These are phyloP conservation scores for Apotomis turbidana DNA, from an alignment of 2,888 invertebrate genomes.

Conservation along the genomic window DNA sequence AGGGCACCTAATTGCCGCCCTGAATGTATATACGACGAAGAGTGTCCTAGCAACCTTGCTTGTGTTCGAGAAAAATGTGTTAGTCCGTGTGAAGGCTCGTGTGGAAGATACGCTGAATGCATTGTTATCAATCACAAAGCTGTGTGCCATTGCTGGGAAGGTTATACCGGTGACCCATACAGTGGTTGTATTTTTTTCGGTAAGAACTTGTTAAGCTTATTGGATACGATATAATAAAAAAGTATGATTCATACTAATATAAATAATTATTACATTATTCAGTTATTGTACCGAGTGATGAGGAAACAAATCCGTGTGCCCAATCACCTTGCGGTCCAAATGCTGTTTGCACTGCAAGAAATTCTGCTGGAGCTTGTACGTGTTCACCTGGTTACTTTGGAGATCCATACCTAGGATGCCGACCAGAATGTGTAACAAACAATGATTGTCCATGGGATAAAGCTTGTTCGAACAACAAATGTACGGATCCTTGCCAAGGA, in stretches of 20 bases:
- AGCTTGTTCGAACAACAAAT: constrained; percentile 93
- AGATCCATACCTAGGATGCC: constrained; percentile 93
- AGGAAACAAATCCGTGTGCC: constrained; percentile 89
- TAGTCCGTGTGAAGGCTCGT: constrained; percentile 93
- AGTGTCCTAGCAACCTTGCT: constrained; percentile 92
- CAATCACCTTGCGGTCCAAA: constrained; percentile 95
- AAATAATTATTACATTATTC: constrained; percentile 47
- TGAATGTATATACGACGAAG: constrained; percentile 92
- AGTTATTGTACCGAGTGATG: constrained; percentile 85
- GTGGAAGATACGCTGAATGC: constrained; percentile 91
- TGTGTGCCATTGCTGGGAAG: constrained; percentile 90
- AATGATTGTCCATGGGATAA: constrained; percentile 90
- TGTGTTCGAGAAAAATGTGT: constrained; percentile 92
- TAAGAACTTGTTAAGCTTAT: constrained; percentile 52
- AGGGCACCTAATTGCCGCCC: constrained; percentile 94
- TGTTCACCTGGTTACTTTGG: constrained; percentile 93
- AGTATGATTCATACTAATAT: constrained; percentile 4
- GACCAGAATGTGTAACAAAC: constrained; percentile 93
- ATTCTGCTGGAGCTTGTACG: constrained; percentile 92
- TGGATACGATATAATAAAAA: background rate
- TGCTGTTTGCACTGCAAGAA: constrained; percentile 91
- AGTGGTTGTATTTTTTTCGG: constrained; percentile 86
- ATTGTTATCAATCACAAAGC: constrained; percentile 93
- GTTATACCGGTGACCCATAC: constrained; percentile 94
- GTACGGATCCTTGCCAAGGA: constrained; percentile 91